These are phyloP conservation scores for Capitulum mitella DNA, from an alignment of 2,888 invertebrate genomes.

Conservation along the genomic window DNA sequence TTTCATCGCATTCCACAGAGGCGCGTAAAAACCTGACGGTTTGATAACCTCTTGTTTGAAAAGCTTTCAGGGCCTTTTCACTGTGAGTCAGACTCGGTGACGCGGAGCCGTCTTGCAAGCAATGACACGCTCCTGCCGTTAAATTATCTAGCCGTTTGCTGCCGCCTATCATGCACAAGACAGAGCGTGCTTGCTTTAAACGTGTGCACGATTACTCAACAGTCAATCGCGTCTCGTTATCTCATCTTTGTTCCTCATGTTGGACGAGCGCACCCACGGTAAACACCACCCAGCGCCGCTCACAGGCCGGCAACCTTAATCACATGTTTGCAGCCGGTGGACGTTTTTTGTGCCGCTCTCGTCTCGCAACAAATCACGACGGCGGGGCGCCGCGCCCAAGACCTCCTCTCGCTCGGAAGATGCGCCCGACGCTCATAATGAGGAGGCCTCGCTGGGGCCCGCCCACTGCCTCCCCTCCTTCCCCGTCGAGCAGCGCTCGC, in stretches of 20 bases:
- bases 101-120: too few species aligned
- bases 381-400: neutral
- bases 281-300: neutral
- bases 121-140: too few species aligned
- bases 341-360: neutral
- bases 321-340: neutral
- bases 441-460: too few species aligned
- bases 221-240: neutral
- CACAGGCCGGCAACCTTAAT: neutral
- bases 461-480: too few species aligned
- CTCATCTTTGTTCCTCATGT: neutral
- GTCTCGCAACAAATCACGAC: neutral
- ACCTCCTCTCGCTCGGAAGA: neutral
- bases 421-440: neutral
- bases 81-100: too few species aligned
- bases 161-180: too few species aligned
- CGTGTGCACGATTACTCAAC: neutral
- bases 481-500: too few species aligned
- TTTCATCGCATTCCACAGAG: too few species aligned
- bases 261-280: neutral
- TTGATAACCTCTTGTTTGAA: too few species aligned
- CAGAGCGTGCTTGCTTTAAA: neutral
- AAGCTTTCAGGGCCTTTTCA: too few species aligned
- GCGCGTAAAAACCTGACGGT: too few species aligned
- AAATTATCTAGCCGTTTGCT: too few species aligned